Conservation (phyloP, 2,113 vertebrate species). For the Craseonycteris thonglongyai region DNA sequence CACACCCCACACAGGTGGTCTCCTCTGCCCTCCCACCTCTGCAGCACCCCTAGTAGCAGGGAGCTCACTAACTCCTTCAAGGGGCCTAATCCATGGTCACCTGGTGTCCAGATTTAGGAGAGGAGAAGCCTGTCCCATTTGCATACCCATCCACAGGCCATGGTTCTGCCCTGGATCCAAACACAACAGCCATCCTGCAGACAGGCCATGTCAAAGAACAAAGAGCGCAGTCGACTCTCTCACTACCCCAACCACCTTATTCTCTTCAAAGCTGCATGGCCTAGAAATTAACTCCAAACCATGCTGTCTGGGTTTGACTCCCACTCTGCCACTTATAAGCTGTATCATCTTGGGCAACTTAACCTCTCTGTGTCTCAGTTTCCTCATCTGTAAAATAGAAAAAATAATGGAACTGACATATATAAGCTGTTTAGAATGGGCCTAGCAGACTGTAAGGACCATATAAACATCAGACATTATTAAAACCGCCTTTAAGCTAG, state of each 20-base stretch:
- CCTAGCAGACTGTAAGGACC: background rate
- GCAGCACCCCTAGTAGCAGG: background rate
- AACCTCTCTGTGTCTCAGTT: background rate
- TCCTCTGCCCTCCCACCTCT: background rate
- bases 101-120: background rate
- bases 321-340: background rate
- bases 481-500: background rate
- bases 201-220: background rate
- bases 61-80: background rate
- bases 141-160: background rate
- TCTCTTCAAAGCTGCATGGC: background rate
- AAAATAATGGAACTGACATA: background rate
- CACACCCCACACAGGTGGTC: background rate
- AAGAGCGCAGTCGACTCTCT: background rate
- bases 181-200: background rate
- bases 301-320: background rate
- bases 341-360: background rate
- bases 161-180: background rate
- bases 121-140: background rate
- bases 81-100: background rate
- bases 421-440: background rate
- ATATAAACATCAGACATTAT: background rate
- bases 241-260: rapidly evolving
- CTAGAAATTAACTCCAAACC: background rate
- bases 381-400: background rate